Percentiles rank a stretch among this genome's conserved stretches.
Conservation (phyloP, 2,888 invertebrate genomes). For the Heliconius erato region DNA sequence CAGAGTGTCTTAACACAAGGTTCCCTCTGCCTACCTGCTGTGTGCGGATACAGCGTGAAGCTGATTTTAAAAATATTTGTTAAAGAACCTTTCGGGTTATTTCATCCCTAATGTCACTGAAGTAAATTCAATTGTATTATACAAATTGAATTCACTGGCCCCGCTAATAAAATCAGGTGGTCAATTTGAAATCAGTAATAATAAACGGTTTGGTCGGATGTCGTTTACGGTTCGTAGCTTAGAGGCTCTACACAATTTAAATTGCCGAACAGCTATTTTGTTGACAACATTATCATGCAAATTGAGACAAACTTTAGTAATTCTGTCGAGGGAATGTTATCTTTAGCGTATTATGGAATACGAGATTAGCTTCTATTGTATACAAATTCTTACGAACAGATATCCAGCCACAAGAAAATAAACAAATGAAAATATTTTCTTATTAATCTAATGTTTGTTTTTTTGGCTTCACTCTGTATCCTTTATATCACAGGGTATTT, state of each 20-base stretch:
- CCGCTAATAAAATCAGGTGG: slow-evolving; percentile 16
- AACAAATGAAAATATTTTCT: background rate
- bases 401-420: background rate
- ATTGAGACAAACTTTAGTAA: slow-evolving; percentile 29
- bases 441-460: background rate
- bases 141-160: background rate
- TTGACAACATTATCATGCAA: slow-evolving; percentile 29
- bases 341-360: background rate
- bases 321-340: slow-evolving; percentile 9
- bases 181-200: slow-evolving; percentile 6
- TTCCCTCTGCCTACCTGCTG: too few relatives aligned
- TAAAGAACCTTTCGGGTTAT: background rate
- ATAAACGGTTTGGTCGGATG: background rate
- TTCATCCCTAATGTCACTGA: background rate
- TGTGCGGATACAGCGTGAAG: too few relatives aligned
- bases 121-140: background rate
- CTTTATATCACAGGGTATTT: background rate
- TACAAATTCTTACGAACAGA: background rate
- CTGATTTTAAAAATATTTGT: background rate
- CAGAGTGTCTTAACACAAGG: too few relatives aligned
- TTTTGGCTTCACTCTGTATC: background rate
- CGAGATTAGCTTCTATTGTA: background rate
- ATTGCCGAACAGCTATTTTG: slow-evolving; percentile 16
- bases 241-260: slow-evolving; percentile 10
- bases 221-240: slow-evolving; percentile 17